Base-by-base conservation (phyloP, 2,888 invertebrate genomes). In the Heliconius charithonia region DNA sequence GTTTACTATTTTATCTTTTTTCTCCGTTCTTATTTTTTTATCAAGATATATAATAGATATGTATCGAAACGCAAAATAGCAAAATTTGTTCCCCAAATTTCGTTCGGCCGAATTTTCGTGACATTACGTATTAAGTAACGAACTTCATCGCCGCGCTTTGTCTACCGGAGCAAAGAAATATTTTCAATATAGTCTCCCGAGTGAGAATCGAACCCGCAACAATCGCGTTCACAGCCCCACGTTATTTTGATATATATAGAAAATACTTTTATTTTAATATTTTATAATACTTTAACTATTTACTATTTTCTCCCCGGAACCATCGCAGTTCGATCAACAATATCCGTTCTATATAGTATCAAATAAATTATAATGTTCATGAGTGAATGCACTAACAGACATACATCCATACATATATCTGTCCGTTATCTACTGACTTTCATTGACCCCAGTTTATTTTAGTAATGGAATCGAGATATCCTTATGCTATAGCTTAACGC, bases 361-460 rank as follows among this genome's bases (percentile, higher is more conserved):
- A 56, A 62, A 70, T 37, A 69, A 69, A 70, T 62, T 62, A 76
- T 69, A 70, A 16, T 27, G 25, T 37, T 9, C 27, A 70, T 32
- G 69, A 45, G 37, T 66, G 51, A 27, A 51, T 70, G 69, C 56
- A 76, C 72, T 66, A 32, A 29, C 6, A 56, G 56, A 22, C 56
- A 56, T 22, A 56, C 56, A 59, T 59, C n/a, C 4, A 51, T 51
- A 59, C n/a, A 59, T 59, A 59, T 10, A 19, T 37, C 51, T 45
- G 56, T 25, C 29, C 74, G 73, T 79, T 79, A 79, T 79, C 79
- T 67, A 82, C 87, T 69, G 89, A 90, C 89, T 89, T 84, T 86
- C 73, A 78, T 19, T 78, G 84, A 84, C 82, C 84, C 79, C 51
- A 88, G 89, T 88, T 91, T 91, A 90, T 88, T 89, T 90, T 92